Conservation (phyloP, 2,888 invertebrate genomes). For the Corbicula japonica region DNA sequence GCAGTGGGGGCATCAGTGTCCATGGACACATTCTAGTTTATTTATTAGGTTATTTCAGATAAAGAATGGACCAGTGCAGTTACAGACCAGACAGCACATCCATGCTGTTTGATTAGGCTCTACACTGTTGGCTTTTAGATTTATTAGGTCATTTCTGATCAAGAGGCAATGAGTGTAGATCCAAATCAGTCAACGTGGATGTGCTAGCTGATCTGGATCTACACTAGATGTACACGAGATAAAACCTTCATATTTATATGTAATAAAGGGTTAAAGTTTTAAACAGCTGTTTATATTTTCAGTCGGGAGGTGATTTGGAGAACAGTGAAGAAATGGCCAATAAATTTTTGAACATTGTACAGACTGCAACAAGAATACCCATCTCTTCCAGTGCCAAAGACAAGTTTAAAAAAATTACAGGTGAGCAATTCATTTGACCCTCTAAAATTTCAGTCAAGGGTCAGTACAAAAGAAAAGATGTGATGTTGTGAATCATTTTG, state of each 20-base stretch:
- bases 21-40: no score
- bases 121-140: background rate
- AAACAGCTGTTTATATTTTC: conserved; percentile 67
- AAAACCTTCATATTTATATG: background rate
- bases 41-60: no score
- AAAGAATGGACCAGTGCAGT: no score
- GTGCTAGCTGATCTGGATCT: background rate
- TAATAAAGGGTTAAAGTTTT: background rate
- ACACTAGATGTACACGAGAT: background rate
- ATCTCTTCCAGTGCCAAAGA: conserved; percentile 90
- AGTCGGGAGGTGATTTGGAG: conserved; percentile 95
- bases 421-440: conserved; percentile 66
- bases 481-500: background rate
- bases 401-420: conserved; percentile 92
- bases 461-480: background rate
- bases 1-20: no score
- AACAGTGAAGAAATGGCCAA: conserved; percentile 91
- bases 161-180: background rate
- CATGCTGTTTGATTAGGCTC: background rate
- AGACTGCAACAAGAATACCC: conserved; percentile 77
- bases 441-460: background rate
- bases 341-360: conserved; percentile 66
- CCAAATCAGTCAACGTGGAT: background rate
- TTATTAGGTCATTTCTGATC: background rate
- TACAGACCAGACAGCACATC: no score